These are phyloP conservation scores for Acanthococcus lagerstroemiae DNA, from an alignment of 2,888 invertebrate species.

Conservation along the genomic window DNA sequence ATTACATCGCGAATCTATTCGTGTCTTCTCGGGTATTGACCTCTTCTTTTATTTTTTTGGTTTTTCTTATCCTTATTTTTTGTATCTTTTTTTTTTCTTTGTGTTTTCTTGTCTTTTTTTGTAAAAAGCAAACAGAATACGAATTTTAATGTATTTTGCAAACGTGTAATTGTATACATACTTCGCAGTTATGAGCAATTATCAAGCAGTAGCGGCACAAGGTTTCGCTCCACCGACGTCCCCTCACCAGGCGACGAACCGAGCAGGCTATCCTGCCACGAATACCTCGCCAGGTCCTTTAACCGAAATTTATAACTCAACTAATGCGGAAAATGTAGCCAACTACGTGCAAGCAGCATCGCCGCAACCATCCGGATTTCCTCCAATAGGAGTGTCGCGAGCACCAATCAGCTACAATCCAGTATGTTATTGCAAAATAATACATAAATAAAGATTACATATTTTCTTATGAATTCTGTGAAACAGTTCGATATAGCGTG, in stretches of 20 bases:
- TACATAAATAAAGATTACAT: too few relatives aligned
- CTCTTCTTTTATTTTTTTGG: not conserved
- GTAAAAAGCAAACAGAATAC: too few relatives aligned
- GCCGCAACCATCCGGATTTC: conserved; percentile 88
- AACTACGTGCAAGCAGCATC: conserved; percentile 93
- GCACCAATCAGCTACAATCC: conserved; percentile 88
- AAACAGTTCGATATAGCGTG: too few relatives aligned
- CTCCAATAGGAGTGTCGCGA: conserved; percentile 85
- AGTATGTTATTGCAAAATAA: conserved; percentile 59
- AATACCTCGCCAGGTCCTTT: conserved; percentile 73
- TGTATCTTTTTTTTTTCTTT: not conserved
- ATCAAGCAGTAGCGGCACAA: conserved; percentile 61
- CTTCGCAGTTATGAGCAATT: conserved; percentile 87
- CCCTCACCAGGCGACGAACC: conserved; percentile 57
- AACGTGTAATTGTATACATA: conserved; percentile 24
- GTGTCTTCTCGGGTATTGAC: too few relatives aligned
- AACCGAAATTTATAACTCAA: conserved; percentile 88
- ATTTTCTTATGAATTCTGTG: too few relatives aligned
- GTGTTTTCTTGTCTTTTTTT: conserved; percentile 9
- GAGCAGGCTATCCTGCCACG: conserved; percentile 51
- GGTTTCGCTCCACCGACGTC: conserved; percentile 74
- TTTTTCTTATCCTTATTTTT: not conserved
- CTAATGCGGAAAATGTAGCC: conserved; percentile 44
- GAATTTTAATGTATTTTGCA: too few relatives aligned
- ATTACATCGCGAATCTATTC: too few relatives aligned